Conservation (phyloP, 2,888 invertebrate species). For the Rhimphoctona megacephalus region DNA sequence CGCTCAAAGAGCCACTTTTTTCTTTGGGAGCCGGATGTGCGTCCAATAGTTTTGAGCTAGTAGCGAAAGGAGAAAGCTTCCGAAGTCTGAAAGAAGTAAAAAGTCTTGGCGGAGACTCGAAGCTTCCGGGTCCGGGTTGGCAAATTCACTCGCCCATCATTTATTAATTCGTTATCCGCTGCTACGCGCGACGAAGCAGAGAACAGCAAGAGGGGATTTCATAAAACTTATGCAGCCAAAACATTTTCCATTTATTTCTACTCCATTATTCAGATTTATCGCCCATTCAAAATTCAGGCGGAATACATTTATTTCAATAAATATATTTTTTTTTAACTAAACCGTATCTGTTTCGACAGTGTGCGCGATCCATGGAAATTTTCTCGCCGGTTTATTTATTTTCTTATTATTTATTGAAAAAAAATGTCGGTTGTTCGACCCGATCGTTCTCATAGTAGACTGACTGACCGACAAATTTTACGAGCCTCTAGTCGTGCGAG, state of each 20-base stretch:
- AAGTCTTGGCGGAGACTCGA: conserved; percentile 20
- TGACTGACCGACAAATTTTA: conserved; percentile 78
- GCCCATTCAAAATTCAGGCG: background rate
- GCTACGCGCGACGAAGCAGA: background rate
- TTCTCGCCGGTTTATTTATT: background rate
- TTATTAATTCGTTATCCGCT: background rate
- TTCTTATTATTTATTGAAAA: conserved; percentile 37
- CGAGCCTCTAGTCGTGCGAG: conserved; percentile 70
- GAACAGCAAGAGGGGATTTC: background rate
- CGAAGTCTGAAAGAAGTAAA: conserved; percentile 31
- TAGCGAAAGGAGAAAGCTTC: background rate
- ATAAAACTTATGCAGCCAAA: background rate
- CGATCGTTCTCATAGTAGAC: conserved; percentile 43
- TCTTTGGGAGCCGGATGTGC: conserved; percentile 23
- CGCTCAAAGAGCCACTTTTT: conserved; percentile 42
- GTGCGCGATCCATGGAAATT: conserved; percentile 8
- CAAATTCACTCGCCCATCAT: background rate
- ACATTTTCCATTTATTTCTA: background rate
- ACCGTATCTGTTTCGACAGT: background rate
- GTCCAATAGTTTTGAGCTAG: conserved; percentile 10
- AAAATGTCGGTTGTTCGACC: conserved; percentile 57
- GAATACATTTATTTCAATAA: too few species aligned
- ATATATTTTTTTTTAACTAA: too few species aligned
- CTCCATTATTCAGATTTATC: background rate
- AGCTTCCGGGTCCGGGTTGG: background rate